Base-by-base conservation (phyloP, 2,888 invertebrate species). In the Scaptomyza parva region DNA sequence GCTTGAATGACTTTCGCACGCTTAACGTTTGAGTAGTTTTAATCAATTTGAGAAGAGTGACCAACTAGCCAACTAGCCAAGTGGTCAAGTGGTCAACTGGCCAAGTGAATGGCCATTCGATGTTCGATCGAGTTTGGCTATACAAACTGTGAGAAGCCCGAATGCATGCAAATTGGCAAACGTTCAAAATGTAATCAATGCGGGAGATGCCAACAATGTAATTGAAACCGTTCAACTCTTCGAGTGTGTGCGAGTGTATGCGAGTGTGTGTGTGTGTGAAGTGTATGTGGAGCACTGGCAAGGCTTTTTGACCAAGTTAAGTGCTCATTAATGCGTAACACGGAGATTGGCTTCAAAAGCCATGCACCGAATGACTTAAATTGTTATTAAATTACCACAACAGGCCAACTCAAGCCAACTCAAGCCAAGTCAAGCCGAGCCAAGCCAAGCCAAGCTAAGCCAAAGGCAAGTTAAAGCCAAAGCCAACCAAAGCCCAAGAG, bases 321-420 rank as follows among this genome's bases (percentile, higher is more conserved):
- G 88, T 80, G 88, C 82, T 82, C 89, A 90, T 81, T 87, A 89
- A 89, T 86, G 89, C 89, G 90, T 89, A 89, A 87, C 90, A 78
- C 80, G 77, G 88, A 85, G 85, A 88, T 85, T 85, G 88, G 77
- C 88, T 75, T 79, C 88, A 88, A 88, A 79, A 86, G 83, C 77
- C 83, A 86, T 86, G 86, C 79, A 86, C 72, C 80, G 85, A 85
- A 78, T 83, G 81, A 70, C 73, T 88, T 88, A 84, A 85, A 88
- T 88, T 85, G 86, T 85, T 86, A 85, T 85, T 85, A 84, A 85
- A 88, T 85, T 85, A 88, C 85, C 86, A 59, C 45, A 55, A 61
- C 64, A 59, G 50, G 44, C 33, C 14, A 14, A n/a, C 24, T 30
- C 40, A 74, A 59, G 67, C 52, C 60, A 58, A 53, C 12, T n/a